phyloP scores from a whole-genome alignment of 2,797 vertebrate species.

The Meda fulgida region DNA sequence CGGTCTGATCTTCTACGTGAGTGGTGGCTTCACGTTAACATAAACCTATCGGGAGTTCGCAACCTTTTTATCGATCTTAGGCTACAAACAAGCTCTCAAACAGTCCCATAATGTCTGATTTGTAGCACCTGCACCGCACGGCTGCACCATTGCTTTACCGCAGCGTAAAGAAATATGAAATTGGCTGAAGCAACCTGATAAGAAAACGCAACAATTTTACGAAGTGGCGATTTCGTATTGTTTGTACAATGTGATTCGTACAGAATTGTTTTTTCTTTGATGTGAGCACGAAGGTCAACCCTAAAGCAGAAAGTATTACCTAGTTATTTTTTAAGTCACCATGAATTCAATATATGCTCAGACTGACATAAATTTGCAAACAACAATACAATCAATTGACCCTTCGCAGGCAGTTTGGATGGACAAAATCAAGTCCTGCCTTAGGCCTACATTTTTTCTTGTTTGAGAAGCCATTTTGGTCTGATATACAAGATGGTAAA shows the following conservation, averaged over 20 bases:
- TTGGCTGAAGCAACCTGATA: not conserved
- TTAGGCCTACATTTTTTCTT: too few relatives aligned
- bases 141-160: not conserved
- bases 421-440: too few relatives aligned
- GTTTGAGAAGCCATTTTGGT: too few relatives aligned
- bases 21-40: conserved; percentile 29
- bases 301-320: not conserved
- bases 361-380: too few relatives aligned
- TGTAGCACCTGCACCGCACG: not conserved
- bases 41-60: not conserved
- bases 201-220: not conserved
- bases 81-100: conserved; percentile 26
- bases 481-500: too few relatives aligned
- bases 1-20: conserved; percentile 19
- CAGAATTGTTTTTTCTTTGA: not conserved
- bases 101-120: conserved; percentile 28
- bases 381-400: too few relatives aligned
- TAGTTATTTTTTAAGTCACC: too few relatives aligned
- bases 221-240: not conserved
- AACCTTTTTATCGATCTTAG: conserved; percentile 19
- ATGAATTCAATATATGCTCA: too few relatives aligned
- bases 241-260: not conserved
- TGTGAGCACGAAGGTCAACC: not conserved
- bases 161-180: not conserved
- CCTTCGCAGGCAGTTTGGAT: too few relatives aligned